Conservation (phyloP, 1,140 invertebrate species). For the Bombyx mori region DNA sequence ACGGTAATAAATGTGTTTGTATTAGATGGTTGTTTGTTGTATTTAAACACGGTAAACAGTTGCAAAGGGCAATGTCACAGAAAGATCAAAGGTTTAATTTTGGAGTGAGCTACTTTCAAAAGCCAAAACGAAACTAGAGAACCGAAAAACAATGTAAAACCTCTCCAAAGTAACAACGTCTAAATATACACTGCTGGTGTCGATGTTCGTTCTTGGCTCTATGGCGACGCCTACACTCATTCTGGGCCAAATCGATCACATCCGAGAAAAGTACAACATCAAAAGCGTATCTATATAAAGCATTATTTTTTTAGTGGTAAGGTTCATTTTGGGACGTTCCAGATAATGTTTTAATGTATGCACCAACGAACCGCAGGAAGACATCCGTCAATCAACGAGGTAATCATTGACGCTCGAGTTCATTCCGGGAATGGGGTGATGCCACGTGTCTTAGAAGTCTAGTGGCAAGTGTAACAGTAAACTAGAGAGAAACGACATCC, state of each 20-base stretch:
- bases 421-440: conserved; percentile 36
- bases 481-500: conserved; percentile 15
- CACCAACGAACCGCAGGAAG: conserved; percentile 40
- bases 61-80: too few relatives aligned
- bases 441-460: conserved; percentile 18
- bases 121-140: too few relatives aligned
- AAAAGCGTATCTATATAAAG: background rate
- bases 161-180: conserved; percentile 8
- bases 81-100: too few relatives aligned
- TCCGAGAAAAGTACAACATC: conserved; percentile 25
- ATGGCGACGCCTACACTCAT: conserved; percentile 25
- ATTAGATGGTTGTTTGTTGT: too few relatives aligned
- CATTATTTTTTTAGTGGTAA: conserved; percentile 7
- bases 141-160: too few relatives aligned
- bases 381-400: conserved; percentile 45
- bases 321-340: conserved; percentile 8
- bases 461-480: conserved; percentile 3
- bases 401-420: conserved; percentile 31
- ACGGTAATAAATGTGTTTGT: too few relatives aligned
- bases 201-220: conserved; percentile 28
- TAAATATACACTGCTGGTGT: conserved; percentile 14
- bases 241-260: conserved; percentile 31
- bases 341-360: conserved; percentile 1
- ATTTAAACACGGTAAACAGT: too few relatives aligned
- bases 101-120: too few relatives aligned